Percentiles rank a stretch among this genome's conserved stretches.
Evolutionary conservation across 2,113 vertebrate species (phyloP).

Genomic region (Corvus moneduloides): DNA sequence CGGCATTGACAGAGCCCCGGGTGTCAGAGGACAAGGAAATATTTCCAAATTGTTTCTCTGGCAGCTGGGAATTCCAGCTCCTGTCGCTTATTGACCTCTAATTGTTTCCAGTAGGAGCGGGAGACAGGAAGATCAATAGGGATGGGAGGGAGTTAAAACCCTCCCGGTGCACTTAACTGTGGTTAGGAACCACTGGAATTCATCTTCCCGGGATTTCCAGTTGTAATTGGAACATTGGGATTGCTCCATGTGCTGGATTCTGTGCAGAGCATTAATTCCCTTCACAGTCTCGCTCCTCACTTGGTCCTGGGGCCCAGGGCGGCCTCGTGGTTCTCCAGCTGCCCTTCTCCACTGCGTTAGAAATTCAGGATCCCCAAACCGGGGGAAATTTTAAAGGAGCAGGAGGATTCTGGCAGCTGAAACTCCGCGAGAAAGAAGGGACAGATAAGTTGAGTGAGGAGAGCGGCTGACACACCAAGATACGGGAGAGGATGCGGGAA

Average conservation of each 20-base stretch:
- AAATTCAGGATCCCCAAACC: not conserved
- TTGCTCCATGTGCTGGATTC: accelerated
- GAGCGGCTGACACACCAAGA: not conserved
- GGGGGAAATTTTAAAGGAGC: not conserved
- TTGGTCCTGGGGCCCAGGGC: not conserved
- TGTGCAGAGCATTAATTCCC: not conserved
- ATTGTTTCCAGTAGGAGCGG: slow-evolving; percentile 65
- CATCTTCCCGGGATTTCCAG: slow-evolving; percentile 1
- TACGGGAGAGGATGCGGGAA: accelerated
- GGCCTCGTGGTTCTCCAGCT: not conserved
- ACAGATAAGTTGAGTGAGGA: accelerated
- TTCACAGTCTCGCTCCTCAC: accelerated
- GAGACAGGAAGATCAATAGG: slow-evolving; percentile 67
- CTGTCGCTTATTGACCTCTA: slow-evolving; percentile 65
- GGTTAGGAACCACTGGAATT: slow-evolving; percentile 29
- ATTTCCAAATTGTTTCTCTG: slow-evolving; percentile 60
- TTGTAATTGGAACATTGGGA: not conserved
- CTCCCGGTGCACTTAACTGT: not conserved
- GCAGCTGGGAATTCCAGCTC: slow-evolving; percentile 68
- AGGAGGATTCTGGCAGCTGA: accelerated
- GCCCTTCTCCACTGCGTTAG: not conserved
- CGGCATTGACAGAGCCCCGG: not conserved
- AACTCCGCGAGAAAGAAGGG: accelerated
- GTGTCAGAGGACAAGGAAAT: slow-evolving; percentile 54
- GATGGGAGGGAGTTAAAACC: slow-evolving; percentile 47